Evolutionary conservation across 2,888 invertebrate genomes (phyloP).

Genomic region (Melieria picta): DNA sequence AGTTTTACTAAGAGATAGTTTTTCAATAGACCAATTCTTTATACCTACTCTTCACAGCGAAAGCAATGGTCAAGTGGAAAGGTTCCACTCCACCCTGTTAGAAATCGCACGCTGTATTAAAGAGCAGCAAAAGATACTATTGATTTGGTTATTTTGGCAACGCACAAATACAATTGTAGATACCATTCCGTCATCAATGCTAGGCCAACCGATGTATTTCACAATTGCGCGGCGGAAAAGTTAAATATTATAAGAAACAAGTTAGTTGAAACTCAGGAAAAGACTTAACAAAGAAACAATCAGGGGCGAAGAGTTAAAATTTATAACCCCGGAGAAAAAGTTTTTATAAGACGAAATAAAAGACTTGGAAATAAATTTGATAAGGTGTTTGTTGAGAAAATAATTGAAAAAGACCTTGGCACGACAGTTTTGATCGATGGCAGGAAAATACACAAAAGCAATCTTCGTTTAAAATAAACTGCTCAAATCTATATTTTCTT

Average conservation of each 20-base stretch:
- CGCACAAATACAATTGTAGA: slow-evolving; percentile 36
- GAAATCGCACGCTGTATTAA: slow-evolving; percentile 37
- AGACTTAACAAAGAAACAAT: slow-evolving; percentile 24
- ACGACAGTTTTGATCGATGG: slow-evolving; percentile 27
- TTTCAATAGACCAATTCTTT: slow-evolving; percentile 5
- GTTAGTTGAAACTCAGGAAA: slow-evolving; percentile 18
- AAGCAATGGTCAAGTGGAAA: slow-evolving; percentile 39
- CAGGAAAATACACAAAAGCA: slow-evolving; percentile 24
- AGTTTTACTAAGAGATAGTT: slow-evolving; percentile 34
- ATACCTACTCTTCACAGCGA: slow-evolving; percentile 27
- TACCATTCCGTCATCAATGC: slow-evolving; percentile 34
- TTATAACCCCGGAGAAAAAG: slow-evolving; percentile 33
- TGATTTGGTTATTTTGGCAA: slow-evolving; percentile 34
- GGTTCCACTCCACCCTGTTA: slow-evolving; percentile 32
- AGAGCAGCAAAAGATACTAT: slow-evolving; percentile 37
- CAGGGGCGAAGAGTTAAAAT: slow-evolving; percentile 19
- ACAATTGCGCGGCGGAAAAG: slow-evolving; percentile 10
- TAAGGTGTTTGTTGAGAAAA: slow-evolving; percentile 22
- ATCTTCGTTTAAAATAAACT: slow-evolving; percentile 13
- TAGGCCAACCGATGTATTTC: slow-evolving; percentile 3
- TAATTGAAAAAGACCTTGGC: slow-evolving; percentile 20
- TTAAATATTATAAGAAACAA: neutral
- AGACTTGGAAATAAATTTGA: slow-evolving; percentile 18
- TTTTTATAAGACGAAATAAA: slow-evolving; percentile 20
- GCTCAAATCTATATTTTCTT: too few relatives aligned